phyloP scores from a whole-genome alignment of 2,113 vertebrate genomes.

The Xyrauchen texanus region DNA sequence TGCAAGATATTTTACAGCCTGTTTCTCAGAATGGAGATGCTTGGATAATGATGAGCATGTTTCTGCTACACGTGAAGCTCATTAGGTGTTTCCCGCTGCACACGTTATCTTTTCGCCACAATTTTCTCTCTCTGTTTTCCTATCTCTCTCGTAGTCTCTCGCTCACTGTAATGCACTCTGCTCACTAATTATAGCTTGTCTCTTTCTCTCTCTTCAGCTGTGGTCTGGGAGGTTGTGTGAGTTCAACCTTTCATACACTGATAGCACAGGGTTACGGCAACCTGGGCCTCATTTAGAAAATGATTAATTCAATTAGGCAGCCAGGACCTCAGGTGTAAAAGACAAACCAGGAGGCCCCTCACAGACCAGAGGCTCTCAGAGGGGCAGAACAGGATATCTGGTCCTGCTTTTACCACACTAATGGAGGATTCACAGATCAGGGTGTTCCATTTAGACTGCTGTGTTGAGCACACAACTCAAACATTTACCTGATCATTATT shows the following conservation, averaged over 20 bases:
- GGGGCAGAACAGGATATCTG: not conserved
- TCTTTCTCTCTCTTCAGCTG: conserved; percentile 20
- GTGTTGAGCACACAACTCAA: conserved; percentile 35
- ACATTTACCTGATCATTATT: conserved; percentile 9
- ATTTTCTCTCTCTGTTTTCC: not conserved
- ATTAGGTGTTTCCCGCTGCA: not conserved
- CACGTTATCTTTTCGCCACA: conserved; percentile 31
- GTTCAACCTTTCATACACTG: conserved; percentile 14
- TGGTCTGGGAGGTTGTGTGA: conserved; percentile 1
- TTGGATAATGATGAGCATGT: not conserved
- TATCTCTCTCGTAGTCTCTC: not conserved
- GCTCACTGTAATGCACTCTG: not conserved
- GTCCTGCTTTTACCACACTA: conserved; percentile 5
- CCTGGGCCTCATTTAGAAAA: conserved; percentile 45
- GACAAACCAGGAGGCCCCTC: not conserved
- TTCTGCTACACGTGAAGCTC: conserved; percentile 13
- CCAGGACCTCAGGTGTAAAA: conserved; percentile 49
- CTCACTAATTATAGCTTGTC: conserved; percentile 38
- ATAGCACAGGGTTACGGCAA: conserved; percentile 37
- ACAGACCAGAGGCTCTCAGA: not conserved
- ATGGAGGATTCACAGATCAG: not conserved
- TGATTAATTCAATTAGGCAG: conserved; percentile 54
- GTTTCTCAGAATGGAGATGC: not conserved
- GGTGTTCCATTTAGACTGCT: conserved; percentile 19
- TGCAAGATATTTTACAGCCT: not conserved